phyloP scores from a whole-genome alignment of 2,113 vertebrate genomes.

The rat (Rattus norvegicus) region DNA sequence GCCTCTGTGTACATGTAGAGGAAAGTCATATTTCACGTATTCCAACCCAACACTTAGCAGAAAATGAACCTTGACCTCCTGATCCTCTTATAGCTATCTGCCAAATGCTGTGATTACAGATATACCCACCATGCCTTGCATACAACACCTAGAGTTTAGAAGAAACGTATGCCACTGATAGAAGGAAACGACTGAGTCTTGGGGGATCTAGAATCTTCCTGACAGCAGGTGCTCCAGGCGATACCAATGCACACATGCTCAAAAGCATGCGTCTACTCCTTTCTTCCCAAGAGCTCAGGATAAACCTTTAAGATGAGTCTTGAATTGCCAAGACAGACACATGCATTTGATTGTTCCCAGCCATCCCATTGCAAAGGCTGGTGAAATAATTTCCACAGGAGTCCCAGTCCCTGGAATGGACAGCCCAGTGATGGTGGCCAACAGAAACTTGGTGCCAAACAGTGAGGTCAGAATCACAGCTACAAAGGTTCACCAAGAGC shows the following conservation, averaged over 20 bases:
- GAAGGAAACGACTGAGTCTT: not conserved
- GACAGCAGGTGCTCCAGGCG: too few relatives aligned
- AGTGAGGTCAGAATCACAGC: fast-evolving
- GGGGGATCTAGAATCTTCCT: not conserved
- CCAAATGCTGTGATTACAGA: not conserved
- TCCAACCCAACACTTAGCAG: not conserved
- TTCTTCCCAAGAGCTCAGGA: not conserved
- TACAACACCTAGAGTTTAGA: not conserved
- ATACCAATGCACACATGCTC: not conserved
- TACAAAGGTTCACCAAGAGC: not conserved
- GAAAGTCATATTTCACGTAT: not conserved
- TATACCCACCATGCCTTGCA: not conserved
- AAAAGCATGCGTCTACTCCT: not conserved
- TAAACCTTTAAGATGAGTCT: not conserved
- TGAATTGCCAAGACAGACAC: not conserved
- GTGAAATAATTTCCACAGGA: not conserved
- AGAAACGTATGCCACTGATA: not conserved
- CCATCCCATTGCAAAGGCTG: not conserved
- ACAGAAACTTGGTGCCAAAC: too few relatives aligned
- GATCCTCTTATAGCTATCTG: not conserved
- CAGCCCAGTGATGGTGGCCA: not conserved
- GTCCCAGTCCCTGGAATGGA: too few relatives aligned
- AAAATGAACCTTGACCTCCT: not conserved
- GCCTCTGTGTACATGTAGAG: not conserved
- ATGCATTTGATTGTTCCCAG: not conserved